Evolutionary conservation across 2,113 vertebrate species (phyloP).

Genomic region (Petroica traversi): DNA sequence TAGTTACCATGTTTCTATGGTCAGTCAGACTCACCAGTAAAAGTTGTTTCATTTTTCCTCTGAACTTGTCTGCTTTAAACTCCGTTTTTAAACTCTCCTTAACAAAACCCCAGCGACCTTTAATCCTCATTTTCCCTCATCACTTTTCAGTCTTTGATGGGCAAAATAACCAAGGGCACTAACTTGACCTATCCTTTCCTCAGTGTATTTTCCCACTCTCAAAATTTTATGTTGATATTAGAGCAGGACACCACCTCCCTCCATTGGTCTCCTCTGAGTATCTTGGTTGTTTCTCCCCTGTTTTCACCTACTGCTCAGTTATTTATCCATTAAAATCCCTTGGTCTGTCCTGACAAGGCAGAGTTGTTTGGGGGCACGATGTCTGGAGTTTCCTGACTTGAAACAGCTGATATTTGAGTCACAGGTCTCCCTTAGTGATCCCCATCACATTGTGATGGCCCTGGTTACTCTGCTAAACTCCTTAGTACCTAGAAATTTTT

Average conservation of each 20-base stretch:
- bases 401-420: rapidly evolving
- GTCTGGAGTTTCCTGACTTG: neutral
- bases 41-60: neutral
- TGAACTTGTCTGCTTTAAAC: neutral
- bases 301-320: neutral
- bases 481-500: neutral
- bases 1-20: neutral
- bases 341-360: neutral
- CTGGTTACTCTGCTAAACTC: neutral
- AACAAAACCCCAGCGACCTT: neutral
- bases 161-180: neutral
- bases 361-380: rapidly evolving
- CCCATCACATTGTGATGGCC: neutral
- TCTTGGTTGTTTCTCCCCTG: neutral
- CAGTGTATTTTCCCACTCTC: neutral
- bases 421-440: neutral
- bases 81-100: neutral
- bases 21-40: neutral
- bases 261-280: neutral
- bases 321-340: neutral
- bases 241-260: neutral
- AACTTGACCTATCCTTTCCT: neutral
- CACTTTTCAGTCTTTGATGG: neutral
- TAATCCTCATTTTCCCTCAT: neutral
- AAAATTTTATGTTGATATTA: neutral